These are phyloP conservation scores for Barnardius zonarius DNA, from an alignment of 2,113 vertebrate genomes.

Conservation along the genomic window DNA sequence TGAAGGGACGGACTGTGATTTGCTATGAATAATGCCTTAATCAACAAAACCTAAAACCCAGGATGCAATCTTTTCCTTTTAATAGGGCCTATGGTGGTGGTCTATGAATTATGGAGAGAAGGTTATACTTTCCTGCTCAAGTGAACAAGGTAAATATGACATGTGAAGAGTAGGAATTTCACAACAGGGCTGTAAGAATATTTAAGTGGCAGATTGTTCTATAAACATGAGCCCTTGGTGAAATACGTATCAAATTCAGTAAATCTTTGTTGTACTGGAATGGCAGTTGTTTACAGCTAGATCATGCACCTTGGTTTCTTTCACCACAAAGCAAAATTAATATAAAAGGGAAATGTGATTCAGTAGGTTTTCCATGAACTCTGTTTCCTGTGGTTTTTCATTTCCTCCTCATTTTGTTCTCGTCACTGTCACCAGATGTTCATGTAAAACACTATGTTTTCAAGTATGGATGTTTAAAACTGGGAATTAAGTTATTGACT, in stretches of 20 bases:
- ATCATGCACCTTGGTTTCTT: neutral
- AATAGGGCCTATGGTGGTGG: neutral
- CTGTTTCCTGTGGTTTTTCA: neutral
- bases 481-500: neutral
- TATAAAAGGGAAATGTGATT: neutral
- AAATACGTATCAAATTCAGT: neutral
- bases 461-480: neutral
- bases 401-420: neutral
- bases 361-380: neutral
- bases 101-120: neutral
- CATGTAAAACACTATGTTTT: neutral
- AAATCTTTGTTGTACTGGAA: neutral
- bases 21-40: neutral
- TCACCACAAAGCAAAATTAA: neutral
- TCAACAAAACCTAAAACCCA: neutral
- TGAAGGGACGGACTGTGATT: neutral
- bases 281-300: neutral
- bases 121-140: neutral
- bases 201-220: neutral
- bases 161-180: conserved; percentile 19
- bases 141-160: neutral
- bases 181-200: neutral
- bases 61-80: neutral
- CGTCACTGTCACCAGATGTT: conserved; percentile 10
- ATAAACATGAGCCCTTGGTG: neutral